phyloP scores from a whole-genome alignment of 2,888 invertebrate genomes.

The Pandemis corylana region DNA sequence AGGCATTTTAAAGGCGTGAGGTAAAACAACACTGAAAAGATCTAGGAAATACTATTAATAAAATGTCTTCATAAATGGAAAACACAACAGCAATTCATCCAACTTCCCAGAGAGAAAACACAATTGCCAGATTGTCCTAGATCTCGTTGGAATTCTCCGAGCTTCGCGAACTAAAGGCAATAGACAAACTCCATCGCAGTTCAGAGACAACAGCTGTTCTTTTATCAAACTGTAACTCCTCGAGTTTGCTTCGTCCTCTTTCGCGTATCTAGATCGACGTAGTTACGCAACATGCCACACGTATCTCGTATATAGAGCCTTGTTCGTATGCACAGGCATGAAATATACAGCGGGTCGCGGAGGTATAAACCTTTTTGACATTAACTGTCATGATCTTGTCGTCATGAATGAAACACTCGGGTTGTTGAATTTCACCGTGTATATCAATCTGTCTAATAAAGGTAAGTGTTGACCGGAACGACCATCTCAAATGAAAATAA shows the following conservation, averaged over 20 bases:
- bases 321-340: conserved; percentile 2
- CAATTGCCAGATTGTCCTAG: conserved; percentile 15
- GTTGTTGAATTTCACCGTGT: neutral
- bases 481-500: neutral
- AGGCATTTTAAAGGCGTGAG: neutral
- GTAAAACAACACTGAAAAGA: neutral
- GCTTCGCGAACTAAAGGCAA: conserved; percentile 24
- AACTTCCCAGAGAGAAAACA: conserved; percentile 2
- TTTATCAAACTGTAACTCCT: conserved; percentile 22
- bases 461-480: neutral
- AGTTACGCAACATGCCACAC: conserved; percentile 27
- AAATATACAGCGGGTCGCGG: conserved; percentile 4
- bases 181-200: conserved; percentile 15
- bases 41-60: neutral
- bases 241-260: conserved; percentile 19
- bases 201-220: conserved; percentile 24
- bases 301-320: conserved; percentile 6
- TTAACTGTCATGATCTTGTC: neutral
- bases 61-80: neutral
- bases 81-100: conserved; percentile 4
- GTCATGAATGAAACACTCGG: neutral
- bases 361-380: conserved; percentile 2
- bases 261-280: conserved; percentile 35
- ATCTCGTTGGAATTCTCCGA: conserved; percentile 18
- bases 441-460: neutral